phyloP scores from a whole-genome alignment of 2,888 invertebrate species.

The Xylota segnis region DNA sequence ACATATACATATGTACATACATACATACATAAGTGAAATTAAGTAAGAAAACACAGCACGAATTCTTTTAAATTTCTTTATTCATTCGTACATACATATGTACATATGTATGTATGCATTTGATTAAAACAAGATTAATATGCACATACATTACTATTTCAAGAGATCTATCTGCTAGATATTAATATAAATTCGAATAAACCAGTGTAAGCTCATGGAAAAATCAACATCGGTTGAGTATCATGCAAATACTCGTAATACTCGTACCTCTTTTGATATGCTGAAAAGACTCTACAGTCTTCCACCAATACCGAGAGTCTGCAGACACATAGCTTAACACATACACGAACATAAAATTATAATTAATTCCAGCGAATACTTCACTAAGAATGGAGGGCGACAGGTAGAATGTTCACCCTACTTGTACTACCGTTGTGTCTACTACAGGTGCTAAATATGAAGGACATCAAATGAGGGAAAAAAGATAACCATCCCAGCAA shows the following conservation, averaged over 20 bases:
- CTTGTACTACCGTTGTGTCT: constrained; percentile 24
- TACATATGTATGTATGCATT: neutral
- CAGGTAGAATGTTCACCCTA: constrained; percentile 53
- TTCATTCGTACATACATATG: too few relatives aligned
- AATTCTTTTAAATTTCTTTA: too few relatives aligned
- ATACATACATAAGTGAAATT: too few relatives aligned
- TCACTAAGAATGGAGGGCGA: constrained; percentile 43
- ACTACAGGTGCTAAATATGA: constrained; percentile 61
- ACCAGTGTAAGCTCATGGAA: constrained; percentile 22
- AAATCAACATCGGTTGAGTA: constrained; percentile 44
- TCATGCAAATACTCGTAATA: constrained; percentile 34
- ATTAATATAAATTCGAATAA: constrained; percentile 13
- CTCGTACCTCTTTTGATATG: constrained; percentile 16
- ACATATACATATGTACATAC: too few relatives aligned
- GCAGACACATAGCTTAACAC: constrained; percentile 24
- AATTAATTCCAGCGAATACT: constrained; percentile 37
- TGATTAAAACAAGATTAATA: neutral
- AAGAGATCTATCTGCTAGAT: neutral
- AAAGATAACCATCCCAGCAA: constrained; percentile 30
- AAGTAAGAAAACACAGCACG: too few relatives aligned
- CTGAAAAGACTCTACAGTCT: constrained; percentile 7
- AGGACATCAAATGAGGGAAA: constrained; percentile 35
- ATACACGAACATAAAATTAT: constrained; percentile 28
- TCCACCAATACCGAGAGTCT: constrained; percentile 8
- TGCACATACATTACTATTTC: constrained; percentile 4